Percentiles rank a stretch among this genome's conserved stretches.
phyloP scores from a whole-genome alignment of 2,888 invertebrate species.

The Drosophila fungiperda region DNA sequence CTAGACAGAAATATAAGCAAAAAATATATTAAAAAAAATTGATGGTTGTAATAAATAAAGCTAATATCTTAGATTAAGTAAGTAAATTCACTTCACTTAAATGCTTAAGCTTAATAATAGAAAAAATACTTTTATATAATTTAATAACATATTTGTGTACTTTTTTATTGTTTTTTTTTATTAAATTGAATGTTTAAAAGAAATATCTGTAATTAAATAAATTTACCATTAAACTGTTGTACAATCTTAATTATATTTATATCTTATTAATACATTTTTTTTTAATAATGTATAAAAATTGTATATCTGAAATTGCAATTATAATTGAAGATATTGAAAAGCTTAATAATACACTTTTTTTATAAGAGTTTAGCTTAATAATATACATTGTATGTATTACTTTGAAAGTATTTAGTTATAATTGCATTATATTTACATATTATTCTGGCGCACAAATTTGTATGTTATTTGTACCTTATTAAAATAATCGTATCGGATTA shows the following conservation, averaged over 20 bases:
- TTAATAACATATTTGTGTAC: neutral
- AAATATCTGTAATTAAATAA: neutral
- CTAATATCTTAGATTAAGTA: neutral
- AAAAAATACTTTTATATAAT: neutral
- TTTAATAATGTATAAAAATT: neutral
- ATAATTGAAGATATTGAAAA: neutral
- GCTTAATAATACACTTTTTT: neutral
- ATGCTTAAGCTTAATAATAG: neutral
- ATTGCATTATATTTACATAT: neutral
- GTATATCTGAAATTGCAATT: neutral
- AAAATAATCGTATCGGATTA: neutral
- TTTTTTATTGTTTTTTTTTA: neutral
- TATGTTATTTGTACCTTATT: neutral
- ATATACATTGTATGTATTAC: neutral
- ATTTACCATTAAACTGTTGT: neutral
- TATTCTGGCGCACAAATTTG: neutral
- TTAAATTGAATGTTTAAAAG: neutral
- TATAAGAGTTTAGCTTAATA: neutral
- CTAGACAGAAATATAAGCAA: neutral
- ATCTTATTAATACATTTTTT: neutral
- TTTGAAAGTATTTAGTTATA: neutral
- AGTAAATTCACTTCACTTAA: neutral
- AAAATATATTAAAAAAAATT: neutral
- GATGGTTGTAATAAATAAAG: neutral
- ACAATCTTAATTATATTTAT: neutral